These are phyloP conservation scores for Mesoclemmys tuberculata DNA, from an alignment of 2,113 vertebrate species.

Conservation along the genomic window DNA sequence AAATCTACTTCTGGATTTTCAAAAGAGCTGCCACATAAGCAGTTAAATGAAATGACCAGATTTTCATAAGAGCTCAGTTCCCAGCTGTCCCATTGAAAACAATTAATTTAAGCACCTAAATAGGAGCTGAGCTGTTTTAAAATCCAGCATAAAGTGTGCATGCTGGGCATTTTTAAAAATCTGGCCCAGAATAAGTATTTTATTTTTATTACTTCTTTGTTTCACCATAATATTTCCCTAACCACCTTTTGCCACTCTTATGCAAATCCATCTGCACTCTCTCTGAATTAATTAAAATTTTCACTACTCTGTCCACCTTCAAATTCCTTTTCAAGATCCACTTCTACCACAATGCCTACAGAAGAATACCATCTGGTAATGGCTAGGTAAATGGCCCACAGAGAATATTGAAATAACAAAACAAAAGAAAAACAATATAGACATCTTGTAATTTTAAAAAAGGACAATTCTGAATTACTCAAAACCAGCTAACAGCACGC, in stretches of 20 bases:
- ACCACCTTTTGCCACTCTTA: not conserved
- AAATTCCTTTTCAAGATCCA: not conserved
- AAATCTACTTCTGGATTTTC: not conserved
- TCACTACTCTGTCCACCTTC: not conserved
- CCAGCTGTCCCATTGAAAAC: not conserved
- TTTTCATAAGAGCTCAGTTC: not conserved
- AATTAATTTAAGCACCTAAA: not conserved
- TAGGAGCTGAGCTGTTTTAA: not conserved
- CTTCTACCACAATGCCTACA: not conserved
- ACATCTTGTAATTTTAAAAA: slow-evolving; percentile 7
- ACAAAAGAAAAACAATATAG: not conserved
- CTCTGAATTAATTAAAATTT: not conserved
- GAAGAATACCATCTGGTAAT: slow-evolving; percentile 6
- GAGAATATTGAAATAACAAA: slow-evolving; percentile 39
- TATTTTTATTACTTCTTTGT: not conserved
- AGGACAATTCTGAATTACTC: slow-evolving; percentile 5
- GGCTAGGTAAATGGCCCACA: slow-evolving; percentile 15
- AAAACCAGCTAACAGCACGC: not conserved
- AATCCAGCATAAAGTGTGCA: not conserved
- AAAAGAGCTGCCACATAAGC: not conserved
- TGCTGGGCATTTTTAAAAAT: not conserved
- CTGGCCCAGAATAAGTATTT: not conserved
- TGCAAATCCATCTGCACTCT: not conserved
- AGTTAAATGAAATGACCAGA: not conserved
- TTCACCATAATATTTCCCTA: not conserved